Evolutionary conservation across 2,888 invertebrate genomes (phyloP).

Genomic region (Mechanitis messenoides): DNA sequence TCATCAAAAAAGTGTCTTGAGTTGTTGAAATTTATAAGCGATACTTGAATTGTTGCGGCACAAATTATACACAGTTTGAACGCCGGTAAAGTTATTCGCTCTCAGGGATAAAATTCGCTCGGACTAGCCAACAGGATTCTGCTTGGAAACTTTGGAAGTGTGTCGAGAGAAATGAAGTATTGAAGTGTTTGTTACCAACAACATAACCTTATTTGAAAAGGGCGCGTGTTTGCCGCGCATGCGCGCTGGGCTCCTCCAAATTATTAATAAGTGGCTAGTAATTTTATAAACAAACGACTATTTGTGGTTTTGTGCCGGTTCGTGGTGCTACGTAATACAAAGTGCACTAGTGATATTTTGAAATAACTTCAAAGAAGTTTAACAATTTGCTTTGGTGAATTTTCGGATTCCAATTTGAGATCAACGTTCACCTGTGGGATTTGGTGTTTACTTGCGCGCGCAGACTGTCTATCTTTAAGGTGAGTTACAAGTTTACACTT

Average conservation of each 20-base stretch:
- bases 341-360: conserved; percentile 46
- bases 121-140: conserved; percentile 56
- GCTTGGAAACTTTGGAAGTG: conserved; percentile 52
- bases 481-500: conserved; percentile 38
- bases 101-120: conserved; percentile 39
- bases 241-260: conserved; percentile 64
- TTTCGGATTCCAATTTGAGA: conserved; percentile 54
- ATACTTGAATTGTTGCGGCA: conserved; percentile 30
- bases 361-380: conserved; percentile 35
- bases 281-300: conserved; percentile 71
- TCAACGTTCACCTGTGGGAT: conserved; percentile 73
- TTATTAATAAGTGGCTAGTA: conserved; percentile 66
- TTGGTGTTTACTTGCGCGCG: conserved; percentile 73
- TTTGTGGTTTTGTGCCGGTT: conserved; percentile 50
- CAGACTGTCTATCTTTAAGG: conserved; percentile 65
- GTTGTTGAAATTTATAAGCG: conserved; percentile 27
- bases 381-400: conserved; percentile 17
- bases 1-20: conserved; percentile 51
- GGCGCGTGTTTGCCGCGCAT: conserved; percentile 70
- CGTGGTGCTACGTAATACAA: conserved; percentile 51
- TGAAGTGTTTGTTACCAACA: conserved; percentile 60
- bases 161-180: conserved; percentile 50
- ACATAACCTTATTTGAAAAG: conserved; percentile 69
- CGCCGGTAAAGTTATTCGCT: conserved; percentile 35
- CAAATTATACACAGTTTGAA: conserved; percentile 38